Evolutionary conservation across 2,113 vertebrate genomes (phyloP), one percentile per base, ranked within the genome.

Genomic region (Perca flavescens): DNA sequence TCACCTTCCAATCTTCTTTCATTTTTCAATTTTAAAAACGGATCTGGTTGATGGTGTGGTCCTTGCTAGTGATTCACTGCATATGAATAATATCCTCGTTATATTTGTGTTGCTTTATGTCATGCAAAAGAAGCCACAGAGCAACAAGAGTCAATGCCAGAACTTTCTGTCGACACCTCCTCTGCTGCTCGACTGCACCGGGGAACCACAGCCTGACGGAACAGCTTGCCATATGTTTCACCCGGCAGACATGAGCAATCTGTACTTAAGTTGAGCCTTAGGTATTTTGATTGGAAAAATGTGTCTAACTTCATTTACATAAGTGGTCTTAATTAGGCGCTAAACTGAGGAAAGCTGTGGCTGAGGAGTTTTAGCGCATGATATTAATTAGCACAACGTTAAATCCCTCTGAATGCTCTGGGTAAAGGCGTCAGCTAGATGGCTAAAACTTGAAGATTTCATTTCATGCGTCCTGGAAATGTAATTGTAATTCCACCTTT

Each of bases 271-370:
- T n/a, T 11, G 21, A 57, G 49, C 69, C 25, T 62, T 2, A 69
- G 50, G 83, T 70, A 7, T 70, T 60, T 31, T 47, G 67, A 68
- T 75, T 46, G 7, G 28, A 68, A 79, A 76, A 34, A 62, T 64
- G 56, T 15, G 6, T 17, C 28, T 40, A 63, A 16, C 61, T 46
- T 56, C 34, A 62, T 86, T 74, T 63, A 49, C 64, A 69, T 53
- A 62, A 72, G 68, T 50, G 79, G 31, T 69, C 52, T 25, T 74
- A 78, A 80, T 75, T n/a, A 74, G 81, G 57, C 19, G 67, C 21
- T 69, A 63, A 77, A 68, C 53, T 52, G 60, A 16, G 46, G 36
- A 28, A 70, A 43, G 43, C 28, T 40, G 65, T 4, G 40, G 22
- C 46, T 67, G 74, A 31, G 0, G 5, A 22, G 31, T 22, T 64